phyloP scores from a whole-genome alignment of 2,888 invertebrate genomes.

The Archips crataeganus region DNA sequence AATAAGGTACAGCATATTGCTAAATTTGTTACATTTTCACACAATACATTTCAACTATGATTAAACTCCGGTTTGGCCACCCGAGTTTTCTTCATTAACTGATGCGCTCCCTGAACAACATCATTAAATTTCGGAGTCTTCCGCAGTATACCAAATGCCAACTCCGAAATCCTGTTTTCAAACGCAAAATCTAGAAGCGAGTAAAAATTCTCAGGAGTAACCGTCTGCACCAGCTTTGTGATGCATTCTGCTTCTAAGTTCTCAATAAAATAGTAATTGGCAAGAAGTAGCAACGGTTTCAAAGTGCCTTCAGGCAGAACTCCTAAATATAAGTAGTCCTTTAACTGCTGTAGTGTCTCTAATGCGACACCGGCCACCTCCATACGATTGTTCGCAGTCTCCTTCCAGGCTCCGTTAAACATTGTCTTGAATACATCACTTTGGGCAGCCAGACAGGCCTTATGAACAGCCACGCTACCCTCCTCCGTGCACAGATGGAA shows the following conservation, averaged over 20 bases:
- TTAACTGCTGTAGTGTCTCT: conserved; percentile 7
- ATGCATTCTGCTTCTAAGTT: conserved; percentile 19
- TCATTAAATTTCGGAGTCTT: conserved; percentile 3
- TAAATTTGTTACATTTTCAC: no score
- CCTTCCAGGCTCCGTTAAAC: conserved; percentile 11
- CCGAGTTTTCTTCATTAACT: conserved; percentile 11
- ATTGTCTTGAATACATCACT: conserved; percentile 14
- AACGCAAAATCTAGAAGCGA: conserved; percentile 19
- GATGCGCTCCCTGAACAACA: conserved; percentile 11
- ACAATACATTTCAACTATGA: neutral
- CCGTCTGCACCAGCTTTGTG: conserved; percentile 2
- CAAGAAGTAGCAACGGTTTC: conserved; percentile 3
- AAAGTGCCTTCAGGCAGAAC: neutral
- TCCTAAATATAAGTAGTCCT: conserved; percentile 12
- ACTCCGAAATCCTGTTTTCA: conserved; percentile 22
- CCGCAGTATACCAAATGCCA: conserved; percentile 3
- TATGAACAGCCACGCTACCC: conserved; percentile 18
- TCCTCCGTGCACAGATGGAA: conserved; percentile 1
- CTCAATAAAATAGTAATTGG: conserved; percentile 18
- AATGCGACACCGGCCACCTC: conserved; percentile 13
- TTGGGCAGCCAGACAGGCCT: conserved; percentile 6
- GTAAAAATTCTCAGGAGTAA: conserved; percentile 23
- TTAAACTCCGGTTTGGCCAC: neutral
- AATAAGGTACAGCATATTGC: no score
- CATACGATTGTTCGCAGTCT: conserved; percentile 5